Evolutionary conservation across 2,797 vertebrate genomes (phyloP), one percentile per base, ranked within the genome.

Genomic region (Psittacula derbiana): DNA sequence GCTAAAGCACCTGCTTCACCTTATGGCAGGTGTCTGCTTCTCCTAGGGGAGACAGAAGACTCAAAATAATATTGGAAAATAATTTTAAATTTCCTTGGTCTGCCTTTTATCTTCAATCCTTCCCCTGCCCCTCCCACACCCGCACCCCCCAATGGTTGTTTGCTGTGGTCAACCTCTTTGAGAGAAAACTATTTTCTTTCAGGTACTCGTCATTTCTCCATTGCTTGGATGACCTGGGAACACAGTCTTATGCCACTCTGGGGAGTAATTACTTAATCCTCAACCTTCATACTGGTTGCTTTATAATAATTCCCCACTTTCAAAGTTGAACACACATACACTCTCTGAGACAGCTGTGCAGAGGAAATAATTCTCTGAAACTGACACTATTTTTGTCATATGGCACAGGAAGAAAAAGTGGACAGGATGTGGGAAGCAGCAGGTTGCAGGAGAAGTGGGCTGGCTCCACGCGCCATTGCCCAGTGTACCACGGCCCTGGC

Each of bases 391-490:
- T 88, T 57, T 27, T 82, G 50, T 52, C 27, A 1, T 11, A 11
- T 10, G 67, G 27, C 31, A 30, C 23, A 47, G 28, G 28, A 47
- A 19, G 49, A 16, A 71, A 50, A 33, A 13, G 9, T 3, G 2
- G 3, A 4, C 1, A 31, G 53, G 17, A 2, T 65, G 24, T 55
- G 73, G 31, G 60, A 17, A 70, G 49, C 57, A 74, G 53, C 20
- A 28, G 21, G 27, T 11, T 4, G 3, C 14, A 17, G 57, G 57
- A 73, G 27, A 13, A 19, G 16, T 2, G 6, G 46, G 47, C 16
- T 41, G 28, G n/a, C 4, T 57, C 28, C 0, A 0, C 0, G 21
- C 3, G 2, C 50, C 5, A 1, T 33, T 2, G 0, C 19, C 15
- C 7, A 5, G 33, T 4, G 12, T 17, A 3, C 53, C 7, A 1